A percentile compares a stretch with the other conserved stretches of the same genome.
Evolutionary conservation across 2,797 vertebrate genomes (phyloP).

Genomic region (Hippopotamyrus pictus): DNA sequence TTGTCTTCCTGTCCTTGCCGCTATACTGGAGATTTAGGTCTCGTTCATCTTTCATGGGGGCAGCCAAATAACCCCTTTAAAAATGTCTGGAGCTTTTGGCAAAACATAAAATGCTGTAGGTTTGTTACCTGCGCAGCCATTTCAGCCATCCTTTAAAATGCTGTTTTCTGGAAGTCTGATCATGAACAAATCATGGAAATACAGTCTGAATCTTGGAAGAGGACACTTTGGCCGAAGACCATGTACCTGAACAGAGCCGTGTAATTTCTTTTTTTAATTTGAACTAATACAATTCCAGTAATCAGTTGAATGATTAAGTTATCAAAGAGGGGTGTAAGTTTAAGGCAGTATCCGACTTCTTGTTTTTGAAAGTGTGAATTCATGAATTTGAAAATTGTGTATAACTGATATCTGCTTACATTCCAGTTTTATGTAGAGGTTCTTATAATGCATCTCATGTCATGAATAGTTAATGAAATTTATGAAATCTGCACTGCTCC

Average conservation of each 20-base stretch:
- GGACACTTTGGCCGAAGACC: background rate
- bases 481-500: background rate
- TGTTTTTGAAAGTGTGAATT: constrained; percentile 21
- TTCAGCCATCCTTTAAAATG: background rate
- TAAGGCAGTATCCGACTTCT: background rate
- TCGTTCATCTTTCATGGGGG: background rate
- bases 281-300: background rate
- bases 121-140: background rate
- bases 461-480: constrained; percentile 21
- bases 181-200: background rate
- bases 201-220: background rate
- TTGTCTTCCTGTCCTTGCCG: background rate
- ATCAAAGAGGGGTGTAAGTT: background rate
- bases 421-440: constrained; percentile 43
- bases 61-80: background rate
- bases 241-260: constrained; percentile 20
- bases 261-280: background rate
- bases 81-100: background rate
- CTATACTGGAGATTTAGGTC: background rate
- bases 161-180: background rate
- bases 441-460: constrained; percentile 19
- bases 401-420: constrained; percentile 39
- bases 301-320: background rate
- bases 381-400: constrained; percentile 32
- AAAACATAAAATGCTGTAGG: background rate